These are phyloP conservation scores for Caenorhabditis drosophilae DNA, from an alignment of 2,888 invertebrate genomes.

Conservation along the genomic window DNA sequence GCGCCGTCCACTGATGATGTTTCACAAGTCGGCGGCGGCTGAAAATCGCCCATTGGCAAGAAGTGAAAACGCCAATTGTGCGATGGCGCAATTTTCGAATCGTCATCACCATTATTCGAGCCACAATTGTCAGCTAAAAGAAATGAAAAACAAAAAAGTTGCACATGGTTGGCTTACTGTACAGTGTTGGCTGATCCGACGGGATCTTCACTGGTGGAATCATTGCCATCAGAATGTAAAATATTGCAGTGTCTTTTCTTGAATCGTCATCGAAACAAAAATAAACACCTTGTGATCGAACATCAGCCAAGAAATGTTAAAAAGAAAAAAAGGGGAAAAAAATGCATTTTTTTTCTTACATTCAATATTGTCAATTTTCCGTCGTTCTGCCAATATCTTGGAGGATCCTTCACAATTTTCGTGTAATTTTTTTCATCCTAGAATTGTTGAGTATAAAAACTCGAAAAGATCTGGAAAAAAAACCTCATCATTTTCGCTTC, in stretches of 20 bases:
- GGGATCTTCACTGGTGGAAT: constrained; percentile 31
- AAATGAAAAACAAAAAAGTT: not conserved
- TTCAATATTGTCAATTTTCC: constrained; percentile 40
- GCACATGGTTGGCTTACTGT: constrained; percentile 6
- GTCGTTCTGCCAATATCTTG: constrained; percentile 42
- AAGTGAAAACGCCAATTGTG: constrained; percentile 45
- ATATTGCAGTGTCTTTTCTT: constrained; percentile 26
- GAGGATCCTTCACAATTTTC: no score
- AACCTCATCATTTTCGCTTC: no score
- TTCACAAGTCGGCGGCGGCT: constrained; percentile 22
- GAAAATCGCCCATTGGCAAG: constrained; percentile 33
- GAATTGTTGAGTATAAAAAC: no score
- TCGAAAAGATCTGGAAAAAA: no score
- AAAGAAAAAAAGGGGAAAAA: no score
- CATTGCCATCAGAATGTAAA: constrained; percentile 43
- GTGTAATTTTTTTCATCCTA: no score
- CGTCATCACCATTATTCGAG: constrained; percentile 3
- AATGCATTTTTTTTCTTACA: no score
- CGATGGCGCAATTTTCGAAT: constrained; percentile 24
- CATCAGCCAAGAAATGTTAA: constrained; percentile 25
- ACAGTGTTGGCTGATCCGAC: constrained; percentile 5
- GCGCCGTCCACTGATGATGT: no score
- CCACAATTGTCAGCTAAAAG: constrained; percentile 25
- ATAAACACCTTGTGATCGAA: constrained; percentile 41
- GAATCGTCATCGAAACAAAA: constrained; percentile 48